phyloP scores from a whole-genome alignment of 2,888 invertebrate species.

The Clunio marinus region DNA sequence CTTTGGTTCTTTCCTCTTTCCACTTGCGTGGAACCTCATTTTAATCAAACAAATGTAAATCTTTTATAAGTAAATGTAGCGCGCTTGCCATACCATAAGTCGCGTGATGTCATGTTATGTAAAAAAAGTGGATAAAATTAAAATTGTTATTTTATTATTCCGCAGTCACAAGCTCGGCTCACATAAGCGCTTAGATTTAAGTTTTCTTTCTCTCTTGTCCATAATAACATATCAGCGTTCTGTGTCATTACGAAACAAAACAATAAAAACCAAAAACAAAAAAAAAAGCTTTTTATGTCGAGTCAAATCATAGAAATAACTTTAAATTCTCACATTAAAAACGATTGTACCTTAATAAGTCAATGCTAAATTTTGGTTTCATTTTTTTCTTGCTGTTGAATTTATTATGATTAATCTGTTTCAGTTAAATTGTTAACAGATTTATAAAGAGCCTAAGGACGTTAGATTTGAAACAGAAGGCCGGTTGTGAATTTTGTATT shows the following conservation, averaged over 20 bases:
- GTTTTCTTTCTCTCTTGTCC: neutral
- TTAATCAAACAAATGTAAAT: slow-evolving; percentile 38
- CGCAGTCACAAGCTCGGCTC: neutral
- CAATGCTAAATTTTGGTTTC: slow-evolving; percentile 25
- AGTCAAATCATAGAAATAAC: slow-evolving; percentile 22
- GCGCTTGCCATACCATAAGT: neutral
- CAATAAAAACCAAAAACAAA: no score
- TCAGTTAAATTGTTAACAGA: no score
- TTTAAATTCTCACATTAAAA: slow-evolving; percentile 31
- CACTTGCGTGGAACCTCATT: slow-evolving; percentile 12
- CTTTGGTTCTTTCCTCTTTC: neutral
- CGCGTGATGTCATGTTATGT: slow-evolving; percentile 38
- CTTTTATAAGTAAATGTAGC: slow-evolving; percentile 33
- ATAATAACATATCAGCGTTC: slow-evolving; percentile 34
- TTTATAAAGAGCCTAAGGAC: no score
- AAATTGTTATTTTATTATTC: slow-evolving; percentile 32
- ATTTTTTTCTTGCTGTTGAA: neutral
- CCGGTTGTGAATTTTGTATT: neutral
- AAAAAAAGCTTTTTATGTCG: neutral
- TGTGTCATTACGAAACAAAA: slow-evolving; percentile 32
- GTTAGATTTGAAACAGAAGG: neutral
- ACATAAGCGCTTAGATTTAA: neutral
- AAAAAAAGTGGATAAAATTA: slow-evolving; percentile 30
- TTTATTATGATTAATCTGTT: neutral
- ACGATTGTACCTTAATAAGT: slow-evolving; percentile 31